phyloP scores from a whole-genome alignment of 2,113 vertebrate species.

The Tonatia bakeri region DNA sequence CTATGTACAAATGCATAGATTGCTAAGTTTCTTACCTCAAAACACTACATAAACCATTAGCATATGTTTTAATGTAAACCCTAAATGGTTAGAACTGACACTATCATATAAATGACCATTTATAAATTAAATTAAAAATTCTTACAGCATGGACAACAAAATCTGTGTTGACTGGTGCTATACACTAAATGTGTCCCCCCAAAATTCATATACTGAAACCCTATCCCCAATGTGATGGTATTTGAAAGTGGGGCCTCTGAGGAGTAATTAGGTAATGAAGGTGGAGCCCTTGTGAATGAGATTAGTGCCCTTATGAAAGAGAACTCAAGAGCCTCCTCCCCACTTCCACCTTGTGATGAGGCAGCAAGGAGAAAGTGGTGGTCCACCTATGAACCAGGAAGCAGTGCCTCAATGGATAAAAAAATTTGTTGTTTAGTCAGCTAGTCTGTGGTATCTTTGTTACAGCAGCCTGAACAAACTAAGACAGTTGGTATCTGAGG shows the following conservation, averaged over 20 bases:
- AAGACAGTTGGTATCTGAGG: neutral
- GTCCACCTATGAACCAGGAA: neutral
- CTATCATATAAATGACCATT: neutral
- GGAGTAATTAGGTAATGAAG: neutral
- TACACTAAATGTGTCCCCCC: neutral
- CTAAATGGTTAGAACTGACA: neutral
- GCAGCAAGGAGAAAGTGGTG: neutral
- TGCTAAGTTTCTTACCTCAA: neutral
- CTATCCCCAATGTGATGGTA: neutral
- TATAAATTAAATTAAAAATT: neutral
- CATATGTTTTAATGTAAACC: neutral
- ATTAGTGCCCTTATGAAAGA: neutral
- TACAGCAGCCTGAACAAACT: too few species aligned
- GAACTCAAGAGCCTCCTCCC: neutral
- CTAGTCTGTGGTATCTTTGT: too few species aligned
- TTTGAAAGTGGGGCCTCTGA: neutral
- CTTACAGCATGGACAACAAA: neutral
- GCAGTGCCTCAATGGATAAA: neutral
- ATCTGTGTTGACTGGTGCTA: neutral
- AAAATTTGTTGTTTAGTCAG: neutral
- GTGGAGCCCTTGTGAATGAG: neutral
- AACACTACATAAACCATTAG: neutral
- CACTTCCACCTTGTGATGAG: neutral
- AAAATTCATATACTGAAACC: neutral
- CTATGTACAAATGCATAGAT: neutral